Conservation (phyloP, 2,113 vertebrate species). For the Thamnophis sirtalis region DNA sequence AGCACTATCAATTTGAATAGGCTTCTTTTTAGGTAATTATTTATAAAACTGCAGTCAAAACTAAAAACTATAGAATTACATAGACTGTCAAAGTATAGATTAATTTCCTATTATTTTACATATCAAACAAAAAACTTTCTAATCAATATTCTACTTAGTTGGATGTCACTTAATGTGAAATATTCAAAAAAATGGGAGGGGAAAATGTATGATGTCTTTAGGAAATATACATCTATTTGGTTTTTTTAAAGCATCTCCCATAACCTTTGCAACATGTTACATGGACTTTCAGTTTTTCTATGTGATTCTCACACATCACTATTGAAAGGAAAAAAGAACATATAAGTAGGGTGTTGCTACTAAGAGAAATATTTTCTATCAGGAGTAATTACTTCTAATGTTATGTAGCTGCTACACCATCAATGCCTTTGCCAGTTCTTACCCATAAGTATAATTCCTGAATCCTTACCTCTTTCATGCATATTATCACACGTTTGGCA, state of each 20-base stretch:
- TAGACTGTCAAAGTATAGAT: neutral
- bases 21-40: neutral
- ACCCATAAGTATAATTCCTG: neutral
- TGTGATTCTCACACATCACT: neutral
- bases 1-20: neutral
- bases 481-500: neutral
- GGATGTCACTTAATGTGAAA: neutral
- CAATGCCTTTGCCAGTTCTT: neutral
- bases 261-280: neutral
- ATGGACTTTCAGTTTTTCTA: neutral
- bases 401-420: neutral
- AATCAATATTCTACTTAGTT: neutral
- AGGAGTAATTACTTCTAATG: neutral
- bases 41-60: neutral
- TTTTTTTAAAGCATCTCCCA: neutral
- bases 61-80: neutral
- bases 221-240: neutral
- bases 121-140: neutral
- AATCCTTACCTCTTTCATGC: neutral
- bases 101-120: neutral
- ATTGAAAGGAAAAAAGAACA: neutral
- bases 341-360: neutral
- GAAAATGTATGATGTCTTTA: neutral
- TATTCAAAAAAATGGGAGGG: neutral
- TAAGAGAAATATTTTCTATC: neutral